phyloP scores from a whole-genome alignment of 2,797 vertebrate species.

The Gadopsis bispinosus region DNA sequence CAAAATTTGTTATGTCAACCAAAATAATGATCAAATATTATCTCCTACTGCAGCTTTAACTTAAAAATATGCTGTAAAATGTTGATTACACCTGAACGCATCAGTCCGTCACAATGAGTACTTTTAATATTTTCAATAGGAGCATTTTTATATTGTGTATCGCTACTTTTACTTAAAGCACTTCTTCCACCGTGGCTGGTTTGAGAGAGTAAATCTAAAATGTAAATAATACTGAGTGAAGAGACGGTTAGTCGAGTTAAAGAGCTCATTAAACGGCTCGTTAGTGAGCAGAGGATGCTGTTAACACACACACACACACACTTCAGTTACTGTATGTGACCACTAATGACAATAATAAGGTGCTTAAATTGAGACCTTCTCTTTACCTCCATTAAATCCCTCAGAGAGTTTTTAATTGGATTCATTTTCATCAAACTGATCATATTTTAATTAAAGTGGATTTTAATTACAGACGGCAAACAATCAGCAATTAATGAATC shows the following conservation, averaged over 20 bases:
- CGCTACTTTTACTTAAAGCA: not conserved
- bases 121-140: not conserved
- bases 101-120: not conserved
- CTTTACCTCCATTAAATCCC: conserved; percentile 8
- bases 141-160: not conserved
- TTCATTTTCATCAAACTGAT: conserved; percentile 48
- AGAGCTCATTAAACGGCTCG: conserved; percentile 20
- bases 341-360: conserved; percentile 21
- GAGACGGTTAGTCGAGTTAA: not conserved
- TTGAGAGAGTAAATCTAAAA: not conserved
- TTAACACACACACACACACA: conserved; percentile 16
- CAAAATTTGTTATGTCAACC: too few relatives aligned
- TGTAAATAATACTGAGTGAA: not conserved
- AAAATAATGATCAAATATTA: too few relatives aligned
- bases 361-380: conserved; percentile 25
- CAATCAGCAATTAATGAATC: conserved; percentile 43
- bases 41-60: too few relatives aligned
- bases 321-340: not conserved
- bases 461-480: conserved; percentile 61
- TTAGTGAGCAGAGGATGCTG: conserved; percentile 2
- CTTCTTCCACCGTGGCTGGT: not conserved
- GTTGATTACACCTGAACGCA: too few relatives aligned
- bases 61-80: too few relatives aligned
- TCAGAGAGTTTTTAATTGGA: conserved; percentile 36
- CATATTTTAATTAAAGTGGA: conserved; percentile 62